phyloP scores from a whole-genome alignment of 2,888 invertebrate genomes.

The Neoitamus cyanurus region DNA sequence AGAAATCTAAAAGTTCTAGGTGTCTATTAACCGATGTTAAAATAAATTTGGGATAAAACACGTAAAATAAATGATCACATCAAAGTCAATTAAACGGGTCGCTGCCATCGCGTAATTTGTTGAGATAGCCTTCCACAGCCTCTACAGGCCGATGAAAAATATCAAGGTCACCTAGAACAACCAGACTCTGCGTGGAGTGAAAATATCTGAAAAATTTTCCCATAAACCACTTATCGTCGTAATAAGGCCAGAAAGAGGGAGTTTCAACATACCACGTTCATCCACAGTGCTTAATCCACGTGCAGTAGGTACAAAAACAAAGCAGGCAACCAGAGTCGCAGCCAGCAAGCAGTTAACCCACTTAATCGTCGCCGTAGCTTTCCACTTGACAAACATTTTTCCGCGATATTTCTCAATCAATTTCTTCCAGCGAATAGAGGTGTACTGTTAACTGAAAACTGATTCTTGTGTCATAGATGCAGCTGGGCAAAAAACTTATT shows the following conservation, averaged over 20 bases:
- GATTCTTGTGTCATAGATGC: conserved; percentile 42
- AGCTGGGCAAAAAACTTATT: conserved; percentile 9
- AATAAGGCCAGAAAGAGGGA: neutral
- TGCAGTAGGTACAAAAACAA: conserved; percentile 41
- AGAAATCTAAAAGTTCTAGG: too few species aligned
- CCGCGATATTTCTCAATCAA: neutral
- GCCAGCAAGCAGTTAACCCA: conserved; percentile 50
- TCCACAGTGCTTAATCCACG: conserved; percentile 52
- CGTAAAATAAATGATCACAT: neutral
- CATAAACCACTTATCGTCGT: neutral
- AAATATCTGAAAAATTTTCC: neutral
- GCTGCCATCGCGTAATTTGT: neutral
- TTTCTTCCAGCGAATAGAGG: conserved; percentile 3
- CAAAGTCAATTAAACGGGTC: neutral
- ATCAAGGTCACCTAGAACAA: neutral
- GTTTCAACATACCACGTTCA: conserved; percentile 51
- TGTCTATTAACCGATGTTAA: too few species aligned
- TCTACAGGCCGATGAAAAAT: neutral
- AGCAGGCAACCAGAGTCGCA: neutral
- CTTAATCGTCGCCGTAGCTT: conserved; percentile 47
- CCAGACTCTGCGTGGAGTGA: neutral
- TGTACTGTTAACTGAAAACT: conserved; percentile 33
- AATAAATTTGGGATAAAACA: too few species aligned
- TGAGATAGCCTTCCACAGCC: neutral
- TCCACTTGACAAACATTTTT: conserved; percentile 50